These are phyloP conservation scores for Ectemnius lituratus DNA, from an alignment of 2,888 invertebrate genomes.

Conservation along the genomic window DNA sequence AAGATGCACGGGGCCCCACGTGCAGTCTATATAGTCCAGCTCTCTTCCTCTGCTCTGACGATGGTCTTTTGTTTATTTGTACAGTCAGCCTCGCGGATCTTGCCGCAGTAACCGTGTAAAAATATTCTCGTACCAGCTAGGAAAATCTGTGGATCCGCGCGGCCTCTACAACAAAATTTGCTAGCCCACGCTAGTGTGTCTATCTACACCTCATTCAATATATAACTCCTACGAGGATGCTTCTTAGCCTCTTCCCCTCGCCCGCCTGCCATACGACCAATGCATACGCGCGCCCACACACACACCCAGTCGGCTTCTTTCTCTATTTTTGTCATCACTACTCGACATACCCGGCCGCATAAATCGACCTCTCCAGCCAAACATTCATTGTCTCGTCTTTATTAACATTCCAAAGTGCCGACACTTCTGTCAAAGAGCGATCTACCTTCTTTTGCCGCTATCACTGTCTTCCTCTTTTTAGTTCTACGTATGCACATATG, in stretches of 20 bases:
- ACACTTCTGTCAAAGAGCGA: constrained; percentile 69
- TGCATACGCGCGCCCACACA: too few relatives aligned
- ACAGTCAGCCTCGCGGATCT: constrained; percentile 53
- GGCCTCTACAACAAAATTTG: neutral
- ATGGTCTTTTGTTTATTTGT: constrained; percentile 72
- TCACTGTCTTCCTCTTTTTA: constrained; percentile 27
- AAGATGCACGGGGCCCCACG: neutral
- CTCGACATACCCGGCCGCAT: too few relatives aligned
- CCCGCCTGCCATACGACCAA: too few relatives aligned
- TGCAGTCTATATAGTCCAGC: neutral
- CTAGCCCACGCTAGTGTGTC: neutral
- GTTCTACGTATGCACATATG: neutral
- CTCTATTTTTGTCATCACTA: neutral
- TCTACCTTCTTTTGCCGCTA: constrained; percentile 53
- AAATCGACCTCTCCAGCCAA: constrained; percentile 41
- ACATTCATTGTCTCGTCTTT: constrained; percentile 64
- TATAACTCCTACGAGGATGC: constrained; percentile 14
- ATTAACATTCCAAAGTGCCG: constrained; percentile 75
- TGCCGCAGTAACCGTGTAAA: constrained; percentile 50
- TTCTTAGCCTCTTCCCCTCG: too few relatives aligned
- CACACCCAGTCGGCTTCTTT: neutral
- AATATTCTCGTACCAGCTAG: constrained; percentile 42
- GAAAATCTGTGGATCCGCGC: constrained; percentile 2
- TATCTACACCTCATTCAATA: neutral
- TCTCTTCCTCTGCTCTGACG: constrained; percentile 7